A percentile compares a stretch with the other conserved stretches of the same genome.
Evolutionary conservation across 2,888 invertebrate species (phyloP).

Genomic region (Lasius fuliginosus): DNA sequence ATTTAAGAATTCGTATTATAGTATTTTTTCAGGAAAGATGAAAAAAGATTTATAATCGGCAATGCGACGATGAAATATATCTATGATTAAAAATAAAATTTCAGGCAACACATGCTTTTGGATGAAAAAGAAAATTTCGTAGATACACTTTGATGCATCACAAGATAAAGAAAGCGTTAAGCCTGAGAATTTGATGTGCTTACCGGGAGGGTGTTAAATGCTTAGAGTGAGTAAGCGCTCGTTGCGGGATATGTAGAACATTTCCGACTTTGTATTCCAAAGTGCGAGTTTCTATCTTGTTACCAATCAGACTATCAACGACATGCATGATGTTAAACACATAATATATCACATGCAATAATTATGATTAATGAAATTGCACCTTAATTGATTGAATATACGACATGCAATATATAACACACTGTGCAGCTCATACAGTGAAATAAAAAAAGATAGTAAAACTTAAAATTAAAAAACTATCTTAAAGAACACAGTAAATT

Average conservation of each 20-base stretch:
- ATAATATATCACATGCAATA: conserved; percentile 33
- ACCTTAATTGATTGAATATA: not conserved
- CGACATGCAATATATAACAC: conserved; percentile 5
- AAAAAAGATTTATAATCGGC: not conserved
- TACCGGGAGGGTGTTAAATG: conserved; percentile 67
- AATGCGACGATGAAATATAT: conserved; percentile 4
- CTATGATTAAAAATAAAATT: conserved; percentile 13
- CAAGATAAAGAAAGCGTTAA: conserved; percentile 23
- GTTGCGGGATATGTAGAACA: conserved; percentile 75
- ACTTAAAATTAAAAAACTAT: not conserved
- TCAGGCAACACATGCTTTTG: conserved; percentile 1
- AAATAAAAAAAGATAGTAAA: conserved; percentile 29
- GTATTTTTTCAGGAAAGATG: not conserved
- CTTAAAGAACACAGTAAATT: not conserved
- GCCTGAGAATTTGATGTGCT: conserved; percentile 55
- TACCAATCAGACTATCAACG: conserved; percentile 85
- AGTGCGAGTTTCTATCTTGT: conserved; percentile 84
- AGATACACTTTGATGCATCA: not conserved
- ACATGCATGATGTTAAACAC: conserved; percentile 74
- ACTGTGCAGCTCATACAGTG: not conserved
- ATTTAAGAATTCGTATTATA: conserved; percentile 2
- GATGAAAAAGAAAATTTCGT: not conserved
- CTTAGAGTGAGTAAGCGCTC: conserved; percentile 70
- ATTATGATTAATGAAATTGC: conserved; percentile 7
- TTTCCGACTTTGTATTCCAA: conserved; percentile 86